phyloP scores from a whole-genome alignment of 2,797 vertebrate species.

The Malacoctenus gilli region DNA sequence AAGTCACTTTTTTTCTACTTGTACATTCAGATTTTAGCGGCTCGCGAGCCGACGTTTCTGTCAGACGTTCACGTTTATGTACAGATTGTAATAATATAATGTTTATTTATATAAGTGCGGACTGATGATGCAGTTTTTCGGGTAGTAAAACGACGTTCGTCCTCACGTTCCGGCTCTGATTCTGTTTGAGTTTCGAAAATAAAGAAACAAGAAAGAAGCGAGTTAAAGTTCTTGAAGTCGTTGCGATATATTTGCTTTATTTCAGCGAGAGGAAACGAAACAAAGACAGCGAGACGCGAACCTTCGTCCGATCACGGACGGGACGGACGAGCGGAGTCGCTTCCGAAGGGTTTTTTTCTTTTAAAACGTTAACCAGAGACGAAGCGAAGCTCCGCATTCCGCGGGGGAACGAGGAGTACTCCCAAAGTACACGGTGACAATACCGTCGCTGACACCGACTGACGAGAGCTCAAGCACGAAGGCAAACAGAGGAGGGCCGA shows the following conservation, averaged over 20 bases:
- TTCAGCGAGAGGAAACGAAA: too few relatives aligned
- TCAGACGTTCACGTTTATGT: constrained; percentile 37
- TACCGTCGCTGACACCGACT: constrained; percentile 4
- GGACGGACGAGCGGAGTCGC: too few relatives aligned
- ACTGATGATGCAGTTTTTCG: constrained; percentile 35
- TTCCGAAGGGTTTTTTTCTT: too few relatives aligned
- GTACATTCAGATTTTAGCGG: constrained; percentile 17
- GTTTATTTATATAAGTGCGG: constrained; percentile 63
- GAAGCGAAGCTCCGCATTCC: background rate
- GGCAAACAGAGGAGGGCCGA: constrained; percentile 2
- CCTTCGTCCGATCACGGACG: too few relatives aligned
- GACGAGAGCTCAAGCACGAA: background rate
- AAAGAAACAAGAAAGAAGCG: too few relatives aligned
- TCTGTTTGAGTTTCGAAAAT: background rate
- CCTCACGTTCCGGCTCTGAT: constrained; percentile 6
- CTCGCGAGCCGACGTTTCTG: constrained; percentile 24
- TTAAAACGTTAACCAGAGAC: constrained; percentile 12
- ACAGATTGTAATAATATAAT: constrained; percentile 61
- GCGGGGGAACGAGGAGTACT: constrained; percentile 5
- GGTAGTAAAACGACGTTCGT: constrained; percentile 56
- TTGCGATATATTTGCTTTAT: too few relatives aligned
- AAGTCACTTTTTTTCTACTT: constrained; percentile 30
- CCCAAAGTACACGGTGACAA: constrained; percentile 1
- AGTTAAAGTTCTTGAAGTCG: too few relatives aligned
- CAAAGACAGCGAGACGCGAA: too few relatives aligned